These are phyloP conservation scores for Alexandromys fortis DNA, from an alignment of 2,113 vertebrate genomes.

Conservation along the genomic window DNA sequence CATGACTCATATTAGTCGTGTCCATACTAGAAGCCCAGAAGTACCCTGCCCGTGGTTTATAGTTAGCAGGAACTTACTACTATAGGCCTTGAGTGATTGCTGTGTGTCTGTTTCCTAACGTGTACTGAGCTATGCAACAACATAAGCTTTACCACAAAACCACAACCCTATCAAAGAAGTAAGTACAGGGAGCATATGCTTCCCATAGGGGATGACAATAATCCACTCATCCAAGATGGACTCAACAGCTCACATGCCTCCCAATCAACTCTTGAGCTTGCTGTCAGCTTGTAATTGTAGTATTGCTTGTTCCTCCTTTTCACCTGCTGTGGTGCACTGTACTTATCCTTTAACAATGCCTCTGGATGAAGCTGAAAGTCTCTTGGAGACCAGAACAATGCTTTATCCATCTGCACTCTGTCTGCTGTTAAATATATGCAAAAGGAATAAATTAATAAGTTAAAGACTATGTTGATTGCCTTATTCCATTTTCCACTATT, in stretches of 20 bases:
- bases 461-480: neutral
- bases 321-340: neutral
- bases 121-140: conserved; percentile 21
- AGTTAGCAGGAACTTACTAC: conserved; percentile 31
- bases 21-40: conserved; percentile 18
- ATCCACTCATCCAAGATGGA: neutral
- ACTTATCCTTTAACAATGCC: neutral
- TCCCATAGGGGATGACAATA: neutral
- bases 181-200: neutral
- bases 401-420: neutral
- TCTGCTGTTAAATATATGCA: neutral
- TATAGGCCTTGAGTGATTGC: conserved; percentile 23
- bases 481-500: neutral
- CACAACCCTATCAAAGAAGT: conserved; percentile 41
- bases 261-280: neutral
- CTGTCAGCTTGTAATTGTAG: neutral
- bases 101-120: conserved; percentile 25
- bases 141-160: conserved; percentile 54
- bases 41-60: conserved; percentile 6
- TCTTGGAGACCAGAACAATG: neutral
- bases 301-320: neutral
- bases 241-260: neutral
- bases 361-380: neutral
- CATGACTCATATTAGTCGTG: conserved; percentile 46
- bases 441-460: neutral